Evolutionary conservation across 35 echinoderm and acorn worm species (phyloP).

Genomic region (Ophiothrix spiculata): DNA sequence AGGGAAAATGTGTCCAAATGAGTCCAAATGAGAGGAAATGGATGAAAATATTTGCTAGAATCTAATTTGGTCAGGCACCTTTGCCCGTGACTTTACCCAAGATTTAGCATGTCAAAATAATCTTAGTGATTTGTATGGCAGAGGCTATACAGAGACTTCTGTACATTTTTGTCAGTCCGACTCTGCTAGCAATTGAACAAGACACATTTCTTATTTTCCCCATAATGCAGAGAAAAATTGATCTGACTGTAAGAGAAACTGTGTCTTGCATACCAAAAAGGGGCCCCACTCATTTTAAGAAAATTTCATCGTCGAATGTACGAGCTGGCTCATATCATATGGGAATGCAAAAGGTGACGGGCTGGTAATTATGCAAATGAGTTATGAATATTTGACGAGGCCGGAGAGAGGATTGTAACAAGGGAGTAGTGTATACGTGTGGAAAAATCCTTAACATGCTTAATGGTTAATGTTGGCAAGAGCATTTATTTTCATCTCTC

Average conservation of each 20-base stretch:
- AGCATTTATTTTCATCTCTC: too few species aligned
- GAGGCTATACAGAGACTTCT: not conserved
- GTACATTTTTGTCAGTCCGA: not conserved
- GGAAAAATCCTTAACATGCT: too few species aligned
- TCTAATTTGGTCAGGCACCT: not conserved
- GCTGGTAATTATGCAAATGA: slow-evolving; percentile 8
- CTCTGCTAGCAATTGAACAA: not conserved
- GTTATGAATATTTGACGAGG: slow-evolving; percentile 1
- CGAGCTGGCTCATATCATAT: not conserved
- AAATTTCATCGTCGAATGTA: not conserved
- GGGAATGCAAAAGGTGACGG: not conserved
- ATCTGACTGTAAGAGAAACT: not conserved
- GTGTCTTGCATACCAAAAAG: not conserved
- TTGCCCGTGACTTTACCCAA: not conserved
- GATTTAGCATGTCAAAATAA: not conserved
- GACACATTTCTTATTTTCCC: not conserved
- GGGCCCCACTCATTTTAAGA: not conserved
- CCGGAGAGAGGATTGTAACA: not conserved
- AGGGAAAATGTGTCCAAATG: too few species aligned
- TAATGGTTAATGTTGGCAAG: too few species aligned
- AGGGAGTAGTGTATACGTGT: not conserved
- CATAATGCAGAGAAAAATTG: slow-evolving; percentile 16
- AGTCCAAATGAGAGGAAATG: too few species aligned
- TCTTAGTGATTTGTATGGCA: not conserved
- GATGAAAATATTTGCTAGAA: not conserved